Evolutionary conservation across 2,888 invertebrate genomes (phyloP).

Genomic region (Osmoderma eremita): DNA sequence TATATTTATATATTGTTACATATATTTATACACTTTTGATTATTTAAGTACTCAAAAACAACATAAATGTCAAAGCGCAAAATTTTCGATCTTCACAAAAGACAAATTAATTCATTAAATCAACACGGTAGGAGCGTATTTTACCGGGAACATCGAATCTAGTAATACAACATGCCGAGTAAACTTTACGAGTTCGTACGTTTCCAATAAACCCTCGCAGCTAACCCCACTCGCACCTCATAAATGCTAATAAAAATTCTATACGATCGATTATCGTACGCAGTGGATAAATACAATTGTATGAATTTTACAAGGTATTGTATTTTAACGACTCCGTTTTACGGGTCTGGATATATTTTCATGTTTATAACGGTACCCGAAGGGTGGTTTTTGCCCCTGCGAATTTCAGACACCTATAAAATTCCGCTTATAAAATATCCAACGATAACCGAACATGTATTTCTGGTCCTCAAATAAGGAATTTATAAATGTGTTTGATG

Average conservation of each 20-base stretch:
- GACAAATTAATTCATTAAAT: too few relatives aligned
- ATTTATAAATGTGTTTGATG: slow-evolving; percentile 24
- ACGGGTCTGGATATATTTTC: slow-evolving; percentile 22
- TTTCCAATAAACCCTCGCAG: not conserved
- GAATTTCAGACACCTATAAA: slow-evolving; percentile 27
- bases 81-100: too few relatives aligned
- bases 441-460: slow-evolving; percentile 23
- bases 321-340: slow-evolving; percentile 30
- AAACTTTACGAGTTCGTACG: not conserved
- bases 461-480: slow-evolving; percentile 20
- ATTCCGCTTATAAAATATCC: slow-evolving; percentile 27
- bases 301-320: slow-evolving; percentile 30
- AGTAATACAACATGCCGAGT: too few relatives aligned
- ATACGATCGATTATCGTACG: slow-evolving; percentile 9
- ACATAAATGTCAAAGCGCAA: not conserved
- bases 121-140: too few relatives aligned
- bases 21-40: too few relatives aligned
- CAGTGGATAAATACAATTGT: not conserved
- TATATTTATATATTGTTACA: not conserved
- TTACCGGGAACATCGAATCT: too few relatives aligned
- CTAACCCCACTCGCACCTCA: not conserved
- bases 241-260: slow-evolving; percentile 2
- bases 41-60: not conserved
- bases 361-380: slow-evolving; percentile 14
- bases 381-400: slow-evolving; percentile 8